Evolutionary conservation across 2,797 vertebrate genomes (phyloP), one percentile per base, ranked within the genome.

Genomic region (Pangasius mekongensis): DNA sequence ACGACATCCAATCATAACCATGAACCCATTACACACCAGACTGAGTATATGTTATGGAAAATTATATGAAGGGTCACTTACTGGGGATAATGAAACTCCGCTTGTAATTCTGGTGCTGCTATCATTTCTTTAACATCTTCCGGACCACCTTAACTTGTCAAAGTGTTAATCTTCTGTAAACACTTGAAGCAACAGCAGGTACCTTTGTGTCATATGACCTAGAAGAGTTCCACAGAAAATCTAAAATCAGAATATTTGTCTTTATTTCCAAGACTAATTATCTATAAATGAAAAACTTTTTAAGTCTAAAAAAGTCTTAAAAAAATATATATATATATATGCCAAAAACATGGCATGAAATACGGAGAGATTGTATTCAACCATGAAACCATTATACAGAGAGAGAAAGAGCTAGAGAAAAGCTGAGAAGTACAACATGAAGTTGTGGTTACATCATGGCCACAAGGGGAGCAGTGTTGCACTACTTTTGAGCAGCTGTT

Each of bases 131-230:
- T 92, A 94, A 94, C 95, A 95, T 95, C 94, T 95, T 95, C 92
- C 93, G 93, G 95, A 97, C 93, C 97, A 96, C 97, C 94, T 96
- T 95, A 96, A 97, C 93, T 96, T 96, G 95, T 96, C 96, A 98
- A 97, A 95, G 94, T 92, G 94, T 96, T 95, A 91, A 92, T 93
- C 94, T 96, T 96, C 93, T 97, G 96, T 97, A 96, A 95, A 96
- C 97, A 94, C 90, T 89, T 77, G 91, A 89, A 89, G 88, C 77
- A 81, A 87, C 90, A 89, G 87, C 73, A 60, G 85, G 49, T 86
- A n/a, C 91, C 69, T 92, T 90, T 49, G 92, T 94, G 89, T 93
- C 95, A 96, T 95, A 94, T 91, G 93, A 95, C 94, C 95, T 96
- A 77, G n/a, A 94, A 93, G 43, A 83, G 22, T 83, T 33, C 3